phyloP scores from a whole-genome alignment of 2,113 vertebrate genomes.

The Poeciliopsis occidentalis region DNA sequence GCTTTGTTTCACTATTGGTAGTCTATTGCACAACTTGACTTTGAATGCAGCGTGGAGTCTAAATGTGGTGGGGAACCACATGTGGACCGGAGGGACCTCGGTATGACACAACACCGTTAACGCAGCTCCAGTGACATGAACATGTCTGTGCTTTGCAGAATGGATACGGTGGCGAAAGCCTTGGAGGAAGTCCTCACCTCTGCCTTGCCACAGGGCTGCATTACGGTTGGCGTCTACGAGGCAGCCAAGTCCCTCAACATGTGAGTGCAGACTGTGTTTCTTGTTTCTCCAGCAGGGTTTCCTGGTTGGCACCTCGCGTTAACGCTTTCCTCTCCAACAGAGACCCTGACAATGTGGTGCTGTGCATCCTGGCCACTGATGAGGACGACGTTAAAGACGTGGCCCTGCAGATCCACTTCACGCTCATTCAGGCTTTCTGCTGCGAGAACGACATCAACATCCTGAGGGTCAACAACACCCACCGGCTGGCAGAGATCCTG shows the following conservation, averaged over 20 bases:
- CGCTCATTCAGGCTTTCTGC: slow-evolving; percentile 95
- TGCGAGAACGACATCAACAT: slow-evolving; percentile 99
- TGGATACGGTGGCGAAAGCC: slow-evolving; percentile 93
- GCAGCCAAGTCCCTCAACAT: slow-evolving; percentile 95
- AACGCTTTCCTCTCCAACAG: slow-evolving; percentile 63
- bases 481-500: slow-evolving; percentile 89
- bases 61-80: not conserved
- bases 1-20: too few species aligned
- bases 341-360: slow-evolving; percentile 93
- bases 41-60: too few species aligned
- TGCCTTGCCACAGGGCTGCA: slow-evolving; percentile 89
- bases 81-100: not conserved
- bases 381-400: slow-evolving; percentile 91
- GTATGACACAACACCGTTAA: not conserved
- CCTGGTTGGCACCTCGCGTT: not conserved
- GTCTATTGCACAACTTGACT: too few species aligned
- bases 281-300: not conserved
- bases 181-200: slow-evolving; percentile 91
- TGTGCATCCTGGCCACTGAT: slow-evolving; percentile 94
- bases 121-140: not conserved
- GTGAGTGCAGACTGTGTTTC: slow-evolving; percentile 80
- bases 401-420: slow-evolving; percentile 97
- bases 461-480: slow-evolving; percentile 92
- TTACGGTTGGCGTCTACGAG: slow-evolving; percentile 94
- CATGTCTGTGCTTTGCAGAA: slow-evolving; percentile 74